Evolutionary conservation across 1,140 invertebrate genomes (phyloP).

Genomic region (Calycopis cecrops): DNA sequence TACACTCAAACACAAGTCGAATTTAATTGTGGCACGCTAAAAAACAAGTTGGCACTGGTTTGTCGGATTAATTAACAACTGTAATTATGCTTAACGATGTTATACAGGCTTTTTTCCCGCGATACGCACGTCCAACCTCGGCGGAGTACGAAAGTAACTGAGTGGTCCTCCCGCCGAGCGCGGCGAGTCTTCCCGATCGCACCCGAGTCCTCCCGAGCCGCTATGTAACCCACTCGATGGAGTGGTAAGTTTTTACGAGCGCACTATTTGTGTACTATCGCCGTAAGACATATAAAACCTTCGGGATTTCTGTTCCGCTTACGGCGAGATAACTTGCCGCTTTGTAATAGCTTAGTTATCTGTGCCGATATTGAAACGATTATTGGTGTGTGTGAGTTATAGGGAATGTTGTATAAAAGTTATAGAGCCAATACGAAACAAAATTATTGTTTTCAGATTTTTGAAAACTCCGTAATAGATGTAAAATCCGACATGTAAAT

Average conservation of each 20-base stretch:
- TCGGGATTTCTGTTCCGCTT: no score
- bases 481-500: no score
- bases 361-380: no score
- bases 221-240: constrained; percentile 62
- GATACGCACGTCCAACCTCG: constrained; percentile 34
- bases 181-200: constrained; percentile 41
- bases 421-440: no score
- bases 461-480: no score
- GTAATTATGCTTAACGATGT: constrained; percentile 45
- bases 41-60: constrained; percentile 29
- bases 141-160: constrained; percentile 40
- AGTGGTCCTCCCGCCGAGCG: constrained; percentile 48
- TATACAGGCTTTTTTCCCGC: constrained; percentile 30
- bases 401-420: no score
- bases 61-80: constrained; percentile 33
- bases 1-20: constrained; percentile 17
- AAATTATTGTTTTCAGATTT: no score
- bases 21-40: constrained; percentile 18
- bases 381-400: no score
- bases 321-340: no score
- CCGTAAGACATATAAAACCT: background rate
- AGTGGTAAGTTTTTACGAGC: constrained; percentile 71
- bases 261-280: constrained; percentile 41
- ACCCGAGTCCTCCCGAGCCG: constrained; percentile 38
- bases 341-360: no score